Evolutionary conservation across 2,888 invertebrate genomes (phyloP).

Genomic region (Dysmachus trigonus): DNA sequence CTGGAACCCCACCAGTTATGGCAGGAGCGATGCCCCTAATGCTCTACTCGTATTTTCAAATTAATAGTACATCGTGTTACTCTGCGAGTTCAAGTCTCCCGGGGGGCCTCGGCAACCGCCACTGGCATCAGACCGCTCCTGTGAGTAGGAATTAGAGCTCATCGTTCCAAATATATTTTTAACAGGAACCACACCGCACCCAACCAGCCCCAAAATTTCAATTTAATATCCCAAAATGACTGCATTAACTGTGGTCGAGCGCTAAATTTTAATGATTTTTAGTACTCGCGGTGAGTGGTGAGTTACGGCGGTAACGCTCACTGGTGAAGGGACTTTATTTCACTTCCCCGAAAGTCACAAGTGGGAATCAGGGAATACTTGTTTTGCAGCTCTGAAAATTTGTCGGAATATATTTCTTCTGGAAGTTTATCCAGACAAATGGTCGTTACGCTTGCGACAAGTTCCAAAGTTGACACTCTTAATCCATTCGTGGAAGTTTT

Average conservation of each 20-base stretch:
- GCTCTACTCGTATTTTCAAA: conserved; percentile 34
- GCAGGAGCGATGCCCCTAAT: conserved; percentile 16
- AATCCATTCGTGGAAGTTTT: neutral
- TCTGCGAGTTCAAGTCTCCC: neutral
- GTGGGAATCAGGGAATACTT: neutral
- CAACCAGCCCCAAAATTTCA: neutral
- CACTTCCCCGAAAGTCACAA: neutral
- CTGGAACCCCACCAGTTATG: neutral
- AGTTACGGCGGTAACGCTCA: neutral
- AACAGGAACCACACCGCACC: neutral
- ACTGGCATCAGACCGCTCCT: neutral
- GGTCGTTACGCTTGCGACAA: neutral
- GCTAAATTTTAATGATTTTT: neutral
- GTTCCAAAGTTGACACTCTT: neutral
- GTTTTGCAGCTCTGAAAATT: neutral
- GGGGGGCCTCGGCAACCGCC: neutral
- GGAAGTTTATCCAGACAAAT: neutral
- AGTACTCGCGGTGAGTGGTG: neutral
- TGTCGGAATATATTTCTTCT: neutral
- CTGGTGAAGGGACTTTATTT: neutral
- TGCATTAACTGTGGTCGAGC: neutral
- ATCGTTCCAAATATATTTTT: neutral
- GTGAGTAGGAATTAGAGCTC: neutral
- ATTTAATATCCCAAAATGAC: neutral
- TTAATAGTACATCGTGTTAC: conserved; percentile 29